phyloP scores from a whole-genome alignment of 64 coral and sea anemone genomes.

The Orbicella faveolata region DNA sequence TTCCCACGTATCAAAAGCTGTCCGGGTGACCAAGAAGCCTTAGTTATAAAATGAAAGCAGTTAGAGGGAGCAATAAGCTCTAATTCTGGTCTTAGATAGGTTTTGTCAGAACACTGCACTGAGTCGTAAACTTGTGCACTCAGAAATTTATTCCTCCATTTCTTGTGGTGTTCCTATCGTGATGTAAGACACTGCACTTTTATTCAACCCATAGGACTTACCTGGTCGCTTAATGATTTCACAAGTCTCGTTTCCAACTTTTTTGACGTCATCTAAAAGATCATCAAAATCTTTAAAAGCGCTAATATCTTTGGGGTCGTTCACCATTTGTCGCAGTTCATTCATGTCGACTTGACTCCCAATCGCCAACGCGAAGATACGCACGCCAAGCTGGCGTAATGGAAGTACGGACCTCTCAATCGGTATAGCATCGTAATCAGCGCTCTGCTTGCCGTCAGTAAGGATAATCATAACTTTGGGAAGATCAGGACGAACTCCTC shows the following conservation, averaged over 20 bases:
- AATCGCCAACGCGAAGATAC: slow-evolving; percentile 50
- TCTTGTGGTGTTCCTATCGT: background rate
- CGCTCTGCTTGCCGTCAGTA: slow-evolving; percentile 46
- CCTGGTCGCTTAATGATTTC: slow-evolving; percentile 30
- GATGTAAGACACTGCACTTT: background rate
- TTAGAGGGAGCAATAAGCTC: no score
- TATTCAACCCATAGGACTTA: background rate
- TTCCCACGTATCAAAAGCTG: no score
- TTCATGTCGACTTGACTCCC: slow-evolving; percentile 45
- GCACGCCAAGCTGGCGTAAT: slow-evolving; percentile 43
- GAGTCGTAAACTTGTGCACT: no score
- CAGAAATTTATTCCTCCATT: no score
- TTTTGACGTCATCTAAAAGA: slow-evolving; percentile 9
- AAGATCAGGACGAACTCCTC: slow-evolving; percentile 14
- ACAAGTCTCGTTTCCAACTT: slow-evolving; percentile 25
- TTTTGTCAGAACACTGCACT: no score
- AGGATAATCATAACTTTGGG: slow-evolving; percentile 51
- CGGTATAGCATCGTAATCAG: slow-evolving; percentile 50
- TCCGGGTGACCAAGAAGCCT: no score
- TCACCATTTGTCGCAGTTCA: slow-evolving; percentile 53
- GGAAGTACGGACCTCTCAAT: slow-evolving; percentile 53
- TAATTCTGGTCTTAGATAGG: no score
- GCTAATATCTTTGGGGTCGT: slow-evolving; percentile 41
- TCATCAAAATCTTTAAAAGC: slow-evolving; percentile 47
- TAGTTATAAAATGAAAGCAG: no score